A percentile compares a stretch with the other conserved stretches of the same genome.
These are phyloP conservation scores for Catostomus latipinnis DNA, from an alignment of 2,797 vertebrate species.

Conservation along the genomic window DNA sequence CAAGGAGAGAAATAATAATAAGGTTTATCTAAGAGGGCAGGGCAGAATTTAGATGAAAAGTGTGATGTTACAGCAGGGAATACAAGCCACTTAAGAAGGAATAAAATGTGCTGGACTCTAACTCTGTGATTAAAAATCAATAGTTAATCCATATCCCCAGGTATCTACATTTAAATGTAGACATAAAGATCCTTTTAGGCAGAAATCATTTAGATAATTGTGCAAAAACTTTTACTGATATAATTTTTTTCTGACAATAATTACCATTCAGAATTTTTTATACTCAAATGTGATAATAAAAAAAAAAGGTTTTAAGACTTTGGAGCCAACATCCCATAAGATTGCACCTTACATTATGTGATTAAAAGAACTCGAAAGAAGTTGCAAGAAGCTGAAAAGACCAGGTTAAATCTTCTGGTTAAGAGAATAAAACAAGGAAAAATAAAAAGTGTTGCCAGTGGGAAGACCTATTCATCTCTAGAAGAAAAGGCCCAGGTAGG, in stretches of 20 bases:
- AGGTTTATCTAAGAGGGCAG: slow-evolving; percentile 20
- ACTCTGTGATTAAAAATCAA: slow-evolving; percentile 45
- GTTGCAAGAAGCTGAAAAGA: slow-evolving; percentile 60
- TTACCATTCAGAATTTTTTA: background rate
- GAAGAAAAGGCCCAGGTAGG: slow-evolving; percentile 62
- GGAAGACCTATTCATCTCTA: slow-evolving; percentile 75
- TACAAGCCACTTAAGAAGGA: slow-evolving; percentile 9
- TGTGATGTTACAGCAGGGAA: slow-evolving; percentile 13
- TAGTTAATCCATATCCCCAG: slow-evolving; percentile 9
- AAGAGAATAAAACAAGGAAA: slow-evolving; percentile 72
- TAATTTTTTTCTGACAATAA: slow-evolving; percentile 6
- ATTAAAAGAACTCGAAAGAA: slow-evolving; percentile 62
- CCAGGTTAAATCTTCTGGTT: slow-evolving; percentile 69
- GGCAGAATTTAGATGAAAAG: slow-evolving; percentile 33
- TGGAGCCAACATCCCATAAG: too few species aligned
- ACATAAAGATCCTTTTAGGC: slow-evolving; percentile 12
- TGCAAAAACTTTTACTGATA: background rate
- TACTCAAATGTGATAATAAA: background rate
- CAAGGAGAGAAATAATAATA: slow-evolving; percentile 18
- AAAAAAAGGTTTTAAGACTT: background rate
- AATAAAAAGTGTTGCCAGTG: slow-evolving; percentile 71
- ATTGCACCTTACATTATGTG: slow-evolving; percentile 27
- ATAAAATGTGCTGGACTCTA: slow-evolving; percentile 20
- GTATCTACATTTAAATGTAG: slow-evolving; percentile 30
- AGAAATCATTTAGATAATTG: slow-evolving; percentile 20